A percentile compares a stretch with the other conserved stretches of the same genome.
Evolutionary conservation across 2,113 vertebrate species (phyloP).

Genomic region (Scomber japonicus): DNA sequence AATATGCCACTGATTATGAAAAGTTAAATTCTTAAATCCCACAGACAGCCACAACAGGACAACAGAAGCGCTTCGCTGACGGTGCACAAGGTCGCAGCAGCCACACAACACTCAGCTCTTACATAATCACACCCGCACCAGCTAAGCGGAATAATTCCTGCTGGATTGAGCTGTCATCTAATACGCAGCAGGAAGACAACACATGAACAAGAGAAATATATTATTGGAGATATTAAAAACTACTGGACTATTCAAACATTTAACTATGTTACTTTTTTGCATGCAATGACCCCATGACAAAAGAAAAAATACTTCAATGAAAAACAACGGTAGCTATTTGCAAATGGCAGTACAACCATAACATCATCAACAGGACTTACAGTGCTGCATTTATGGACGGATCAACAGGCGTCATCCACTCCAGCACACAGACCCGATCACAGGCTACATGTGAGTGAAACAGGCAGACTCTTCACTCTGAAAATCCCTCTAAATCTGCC

Average conservation of each 20-base stretch:
- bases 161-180: constrained; percentile 50
- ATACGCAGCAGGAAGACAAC: constrained; percentile 1
- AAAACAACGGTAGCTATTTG: background rate
- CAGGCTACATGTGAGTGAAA: constrained; percentile 22
- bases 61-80: constrained; percentile 45
- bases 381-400: constrained; percentile 38
- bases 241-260: no score
- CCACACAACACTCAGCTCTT: constrained; percentile 58
- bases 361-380: constrained; percentile 45
- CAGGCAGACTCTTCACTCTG: background rate
- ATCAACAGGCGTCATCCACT: constrained; percentile 74
- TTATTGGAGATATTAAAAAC: background rate
- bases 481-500: background rate
- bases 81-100: constrained; percentile 66
- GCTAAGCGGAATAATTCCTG: constrained; percentile 57
- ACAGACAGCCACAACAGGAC: constrained; percentile 43
- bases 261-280: no score
- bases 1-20: constrained; percentile 31
- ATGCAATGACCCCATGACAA: background rate
- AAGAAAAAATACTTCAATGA: background rate
- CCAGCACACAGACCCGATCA: constrained; percentile 6
- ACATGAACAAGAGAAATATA: background rate
- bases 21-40: constrained; percentile 36
- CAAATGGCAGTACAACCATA: background rate
- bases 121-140: constrained; percentile 67